Percentiles rank a stretch among this genome's conserved stretches.
Evolutionary conservation across 2,797 vertebrate species (phyloP).

Genomic region (Premnoplex brunnescens): DNA sequence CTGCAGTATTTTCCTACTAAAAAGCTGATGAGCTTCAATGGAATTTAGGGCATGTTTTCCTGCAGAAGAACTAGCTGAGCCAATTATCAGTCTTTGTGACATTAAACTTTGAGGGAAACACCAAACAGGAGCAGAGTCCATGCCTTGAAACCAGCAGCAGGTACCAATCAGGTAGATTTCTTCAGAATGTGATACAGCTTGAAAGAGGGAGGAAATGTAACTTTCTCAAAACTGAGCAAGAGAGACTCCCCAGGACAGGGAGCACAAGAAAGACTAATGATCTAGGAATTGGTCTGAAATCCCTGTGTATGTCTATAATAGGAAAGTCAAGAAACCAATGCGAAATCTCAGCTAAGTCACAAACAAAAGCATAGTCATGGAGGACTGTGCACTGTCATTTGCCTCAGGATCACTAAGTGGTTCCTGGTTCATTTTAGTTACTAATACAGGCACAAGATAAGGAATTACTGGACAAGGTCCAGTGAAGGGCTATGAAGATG

Average conservation of each 20-base stretch:
- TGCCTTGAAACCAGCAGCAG: background rate
- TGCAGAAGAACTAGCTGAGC: background rate
- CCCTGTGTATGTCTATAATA: background rate
- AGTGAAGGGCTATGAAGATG: background rate
- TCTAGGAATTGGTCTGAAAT: background rate
- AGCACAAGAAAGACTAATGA: background rate
- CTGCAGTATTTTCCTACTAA: background rate
- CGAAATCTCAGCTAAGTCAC: background rate
- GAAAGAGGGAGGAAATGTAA: background rate
- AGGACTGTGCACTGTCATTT: too few species aligned
- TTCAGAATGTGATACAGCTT: background rate
- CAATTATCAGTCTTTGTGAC: background rate
- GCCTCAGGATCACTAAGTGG: too few species aligned
- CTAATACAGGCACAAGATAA: background rate
- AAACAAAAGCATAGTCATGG: background rate
- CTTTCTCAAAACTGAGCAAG: background rate
- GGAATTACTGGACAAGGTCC: background rate
- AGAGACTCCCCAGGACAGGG: background rate
- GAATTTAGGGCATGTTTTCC: background rate
- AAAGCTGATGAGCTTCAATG: background rate
- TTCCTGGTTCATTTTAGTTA: background rate
- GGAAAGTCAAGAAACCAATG: background rate
- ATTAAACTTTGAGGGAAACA: background rate
- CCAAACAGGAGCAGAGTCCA: background rate
- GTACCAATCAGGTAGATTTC: background rate